Conservation (phyloP, 2,113 vertebrate genomes). For the Albula goreensis region DNA sequence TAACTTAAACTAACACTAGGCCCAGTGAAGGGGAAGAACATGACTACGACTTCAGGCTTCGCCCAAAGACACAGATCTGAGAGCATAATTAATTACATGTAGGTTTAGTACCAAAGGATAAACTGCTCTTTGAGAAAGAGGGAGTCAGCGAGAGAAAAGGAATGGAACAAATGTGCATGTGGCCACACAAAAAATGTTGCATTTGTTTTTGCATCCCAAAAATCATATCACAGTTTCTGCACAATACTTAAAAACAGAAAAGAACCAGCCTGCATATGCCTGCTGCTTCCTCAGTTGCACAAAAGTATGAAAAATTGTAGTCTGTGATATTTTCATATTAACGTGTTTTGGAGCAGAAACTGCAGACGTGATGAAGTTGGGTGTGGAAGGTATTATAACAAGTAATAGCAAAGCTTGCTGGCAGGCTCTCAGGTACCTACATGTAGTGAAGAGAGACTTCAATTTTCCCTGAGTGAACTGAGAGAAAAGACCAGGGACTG, state of each 20-base stretch:
- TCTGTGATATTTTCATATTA: not conserved
- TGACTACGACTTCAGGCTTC: not conserved
- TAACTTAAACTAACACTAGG: not conserved
- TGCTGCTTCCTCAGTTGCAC: not conserved
- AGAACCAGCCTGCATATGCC: not conserved
- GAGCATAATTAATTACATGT: not conserved
- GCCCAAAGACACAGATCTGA: not conserved
- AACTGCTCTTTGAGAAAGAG: not conserved
- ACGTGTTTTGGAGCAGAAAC: not conserved
- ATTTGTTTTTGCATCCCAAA: not conserved
- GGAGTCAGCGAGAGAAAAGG: not conserved
- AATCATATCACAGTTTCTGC: too few species aligned
- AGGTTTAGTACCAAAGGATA: not conserved
- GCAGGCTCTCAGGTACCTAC: not conserved
- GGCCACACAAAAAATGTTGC: too few species aligned
- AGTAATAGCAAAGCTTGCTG: not conserved
- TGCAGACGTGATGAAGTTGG: not conserved
- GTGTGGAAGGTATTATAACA: not conserved
- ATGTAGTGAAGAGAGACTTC: not conserved
- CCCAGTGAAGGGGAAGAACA: not conserved
- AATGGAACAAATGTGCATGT: not conserved
- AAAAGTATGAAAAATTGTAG: not conserved
- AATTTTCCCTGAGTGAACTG: not conserved
- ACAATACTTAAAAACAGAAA: not conserved
- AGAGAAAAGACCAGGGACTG: not conserved